Evolutionary conservation across 2,797 vertebrate species (phyloP), one percentile per base, ranked within the genome.

Genomic region (Anguilla obscura): DNA sequence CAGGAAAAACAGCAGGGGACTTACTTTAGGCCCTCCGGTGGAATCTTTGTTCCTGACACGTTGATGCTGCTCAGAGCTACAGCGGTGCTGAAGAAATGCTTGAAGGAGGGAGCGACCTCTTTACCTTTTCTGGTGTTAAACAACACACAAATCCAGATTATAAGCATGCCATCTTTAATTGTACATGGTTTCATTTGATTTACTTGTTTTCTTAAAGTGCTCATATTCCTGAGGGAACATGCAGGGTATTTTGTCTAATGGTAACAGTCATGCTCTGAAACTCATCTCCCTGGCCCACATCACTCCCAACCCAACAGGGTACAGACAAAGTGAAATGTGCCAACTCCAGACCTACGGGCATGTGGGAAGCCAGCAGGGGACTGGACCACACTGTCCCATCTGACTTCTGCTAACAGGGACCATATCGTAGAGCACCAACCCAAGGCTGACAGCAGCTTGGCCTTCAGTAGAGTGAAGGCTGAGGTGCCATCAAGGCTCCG

Each of bases 1-100:
- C 9, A 24, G 50, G 0, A 80, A 80, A 48, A 50, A 33, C 6
- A 33, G 27, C 16, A 30, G n/a, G 16, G 45, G 14, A n/a, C 97
- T 98, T 95, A 99, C 98, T 99, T 99, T 85, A 99, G 94, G 89
- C 97, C 97, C 89, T 99, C 98, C 21, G 98, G 96, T 12, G 97
- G 94, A 87, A 99, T 96, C 93, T 98, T 99, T 89, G 98, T 99
- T 94, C 98, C 98, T 0, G 98, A 99, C 93, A 99, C 94, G 90
- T 96, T 99, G 95, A 99, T 96, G 91, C 96, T 97, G 92, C 93
- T 96, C 93, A 99, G 96, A 91, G 96, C 95, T 94, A 97, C 89
- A 27, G 96, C 97, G 85, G 98, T 98, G 94, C 98, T 99, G 94
- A 99, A 99, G 95, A 98, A 99, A 91, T 98, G 97, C 94, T 99